Percentiles rank a stretch among this genome's conserved stretches.
phyloP scores from a whole-genome alignment of 2,113 vertebrate species.

The Micromys minutus region DNA sequence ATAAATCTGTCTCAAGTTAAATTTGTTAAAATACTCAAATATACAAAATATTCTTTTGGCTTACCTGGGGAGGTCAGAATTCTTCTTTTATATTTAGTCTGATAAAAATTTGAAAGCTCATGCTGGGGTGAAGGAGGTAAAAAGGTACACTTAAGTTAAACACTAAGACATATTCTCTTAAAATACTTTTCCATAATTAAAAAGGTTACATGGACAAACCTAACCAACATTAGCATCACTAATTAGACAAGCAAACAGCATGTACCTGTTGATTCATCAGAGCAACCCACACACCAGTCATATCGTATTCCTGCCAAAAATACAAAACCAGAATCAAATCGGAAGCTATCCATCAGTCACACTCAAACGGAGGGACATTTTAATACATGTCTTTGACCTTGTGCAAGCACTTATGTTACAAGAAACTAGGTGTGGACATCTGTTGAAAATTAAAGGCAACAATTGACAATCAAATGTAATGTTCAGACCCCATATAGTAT shows the following conservation, averaged over 20 bases:
- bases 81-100: constrained; percentile 64
- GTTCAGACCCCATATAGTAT: neutral
- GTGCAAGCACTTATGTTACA: neutral
- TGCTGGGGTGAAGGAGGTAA: constrained; percentile 77
- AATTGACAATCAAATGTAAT: neutral
- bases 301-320: neutral
- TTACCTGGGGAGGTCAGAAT: constrained; percentile 78
- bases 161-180: neutral
- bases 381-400: neutral
- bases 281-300: neutral
- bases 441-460: constrained; percentile 3
- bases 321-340: neutral
- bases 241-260: neutral
- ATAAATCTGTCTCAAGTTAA: neutral
- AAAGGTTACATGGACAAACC: neutral
- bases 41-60: neutral
- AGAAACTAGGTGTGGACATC: neutral
- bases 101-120: constrained; percentile 62
- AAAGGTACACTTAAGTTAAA: neutral
- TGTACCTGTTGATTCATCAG: neutral
- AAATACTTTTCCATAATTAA: constrained; percentile 3
- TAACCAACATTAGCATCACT: constrained; percentile 3
- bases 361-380: neutral
- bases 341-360: neutral
- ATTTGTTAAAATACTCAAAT: constrained; percentile 35